Evolutionary conservation across 2,113 vertebrate species (phyloP).

Genomic region (Zapus hudsonius): DNA sequence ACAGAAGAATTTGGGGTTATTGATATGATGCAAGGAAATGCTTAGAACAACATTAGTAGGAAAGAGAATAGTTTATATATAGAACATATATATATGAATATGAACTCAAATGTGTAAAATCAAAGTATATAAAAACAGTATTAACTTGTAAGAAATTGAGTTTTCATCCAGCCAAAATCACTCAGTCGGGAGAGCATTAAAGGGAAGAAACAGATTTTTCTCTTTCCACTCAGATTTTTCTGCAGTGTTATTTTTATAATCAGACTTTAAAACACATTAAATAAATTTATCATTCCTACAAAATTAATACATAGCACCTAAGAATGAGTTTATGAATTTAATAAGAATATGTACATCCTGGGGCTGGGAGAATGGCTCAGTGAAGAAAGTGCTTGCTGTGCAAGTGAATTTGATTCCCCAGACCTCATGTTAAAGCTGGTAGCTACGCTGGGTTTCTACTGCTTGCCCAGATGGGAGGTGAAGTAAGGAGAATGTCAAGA

Average conservation of each 20-base stretch:
- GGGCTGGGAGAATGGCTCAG: no score
- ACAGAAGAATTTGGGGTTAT: background rate
- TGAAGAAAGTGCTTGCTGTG: no score
- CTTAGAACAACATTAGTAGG: background rate
- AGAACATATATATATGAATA: no score
- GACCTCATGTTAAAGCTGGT: no score
- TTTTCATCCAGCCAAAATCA: background rate
- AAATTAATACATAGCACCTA: background rate
- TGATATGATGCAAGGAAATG: slow-evolving; percentile 20
- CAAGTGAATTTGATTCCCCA: background rate
- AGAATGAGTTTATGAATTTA: slow-evolving; percentile 9
- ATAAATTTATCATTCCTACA: background rate
- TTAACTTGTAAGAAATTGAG: background rate
- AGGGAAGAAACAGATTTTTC: background rate
- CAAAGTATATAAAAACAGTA: background rate
- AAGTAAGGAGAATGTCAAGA: no score
- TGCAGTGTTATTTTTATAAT: slow-evolving; percentile 32
- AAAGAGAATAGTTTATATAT: background rate
- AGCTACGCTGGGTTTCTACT: no score
- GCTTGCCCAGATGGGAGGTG: no score
- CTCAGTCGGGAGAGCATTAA: no score
- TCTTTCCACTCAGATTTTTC: slow-evolving; percentile 3
- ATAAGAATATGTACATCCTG: background rate
- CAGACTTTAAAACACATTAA: background rate
- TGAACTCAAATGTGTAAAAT: background rate